Evolutionary conservation across 2,797 vertebrate genomes (phyloP), one percentile per base, ranked within the genome.

Genomic region (Tiaroga cobitis): DNA sequence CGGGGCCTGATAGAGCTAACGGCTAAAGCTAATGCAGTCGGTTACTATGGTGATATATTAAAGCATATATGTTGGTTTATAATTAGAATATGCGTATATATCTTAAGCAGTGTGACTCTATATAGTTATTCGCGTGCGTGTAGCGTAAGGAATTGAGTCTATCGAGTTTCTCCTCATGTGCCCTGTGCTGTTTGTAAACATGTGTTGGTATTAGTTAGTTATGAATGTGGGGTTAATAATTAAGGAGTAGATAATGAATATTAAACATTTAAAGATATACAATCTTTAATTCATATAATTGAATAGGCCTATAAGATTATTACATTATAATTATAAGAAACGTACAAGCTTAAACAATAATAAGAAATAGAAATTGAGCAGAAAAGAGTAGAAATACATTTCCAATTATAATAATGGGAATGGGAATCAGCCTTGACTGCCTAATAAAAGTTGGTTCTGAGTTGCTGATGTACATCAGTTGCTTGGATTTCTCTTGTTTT

Each of bases 31-130:
- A 85, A 73, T 29, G 10, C 6, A 73, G 8, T 1, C 21, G 37
- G 82, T 84, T 76, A 76, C 74, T 84, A 76, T 83, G 73, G 82
- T 68, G 82, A 83, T 76, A 6, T 13, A 49, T 83, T 83, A 26
- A 83, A 67, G n/a, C 29, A 3, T 8, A 72, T 18, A 1, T 8
- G 41, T 32, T 37, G 32, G 5, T 75, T 26, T 51, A 26, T 39
- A 5, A 5, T 19, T 29, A 26, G 8, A 21, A 65, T 75, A 34
- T 37, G 8, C 32, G 11, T 24, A 6, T 15, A 18, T n/a, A 5
- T 43, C 19, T 37, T 37, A 19, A 19, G 24, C 4, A 56, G 21
- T n/a, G 1, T 41, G 24, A 2, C 21, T 41, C n/a, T 10, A 5
- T 41, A 6, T 41, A 3, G 34, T 39, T 26, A 39, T 77, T 59